Conservation (phyloP, 2,113 vertebrate species). For the Coryphaenoides rupestris region DNA sequence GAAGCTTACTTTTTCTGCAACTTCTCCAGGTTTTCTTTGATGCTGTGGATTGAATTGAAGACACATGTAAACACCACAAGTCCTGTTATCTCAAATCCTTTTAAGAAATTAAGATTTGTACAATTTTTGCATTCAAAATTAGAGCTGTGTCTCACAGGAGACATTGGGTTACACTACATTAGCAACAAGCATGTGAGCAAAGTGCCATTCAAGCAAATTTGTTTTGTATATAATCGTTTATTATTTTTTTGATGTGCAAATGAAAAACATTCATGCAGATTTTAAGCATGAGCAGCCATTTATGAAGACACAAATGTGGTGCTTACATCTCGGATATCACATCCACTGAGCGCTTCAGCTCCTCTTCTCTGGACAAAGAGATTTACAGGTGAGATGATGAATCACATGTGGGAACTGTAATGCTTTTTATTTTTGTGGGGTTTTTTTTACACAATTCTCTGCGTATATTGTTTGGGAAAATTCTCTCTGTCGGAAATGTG, state of each 20-base stretch:
- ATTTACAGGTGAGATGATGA: conserved; percentile 3
- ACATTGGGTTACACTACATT: too few species aligned
- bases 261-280: too few species aligned
- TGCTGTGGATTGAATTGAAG: conserved; percentile 50
- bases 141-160: too few species aligned
- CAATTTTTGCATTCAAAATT: too few species aligned
- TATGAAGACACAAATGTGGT: conserved; percentile 2
- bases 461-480: not conserved
- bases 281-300: not conserved
- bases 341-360: conserved; percentile 58
- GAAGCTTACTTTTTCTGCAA: conserved; percentile 65
- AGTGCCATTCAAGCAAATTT: too few species aligned
- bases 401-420: too few species aligned
- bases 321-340: conserved; percentile 69
- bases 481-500: not conserved
- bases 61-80: not conserved
- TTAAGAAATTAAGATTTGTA: too few species aligned
- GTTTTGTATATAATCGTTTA: too few species aligned
- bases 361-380: conserved; percentile 61
- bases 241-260: too few species aligned
- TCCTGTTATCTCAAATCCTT: not conserved
- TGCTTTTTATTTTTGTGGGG: not conserved
- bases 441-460: not conserved
- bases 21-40: conserved; percentile 73
- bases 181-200: too few species aligned